Percentiles rank a stretch among this genome's conserved stretches.
These are phyloP conservation scores for Lasaia peninsularis DNA, from an alignment of 1,140 invertebrate genomes.

Conservation along the genomic window DNA sequence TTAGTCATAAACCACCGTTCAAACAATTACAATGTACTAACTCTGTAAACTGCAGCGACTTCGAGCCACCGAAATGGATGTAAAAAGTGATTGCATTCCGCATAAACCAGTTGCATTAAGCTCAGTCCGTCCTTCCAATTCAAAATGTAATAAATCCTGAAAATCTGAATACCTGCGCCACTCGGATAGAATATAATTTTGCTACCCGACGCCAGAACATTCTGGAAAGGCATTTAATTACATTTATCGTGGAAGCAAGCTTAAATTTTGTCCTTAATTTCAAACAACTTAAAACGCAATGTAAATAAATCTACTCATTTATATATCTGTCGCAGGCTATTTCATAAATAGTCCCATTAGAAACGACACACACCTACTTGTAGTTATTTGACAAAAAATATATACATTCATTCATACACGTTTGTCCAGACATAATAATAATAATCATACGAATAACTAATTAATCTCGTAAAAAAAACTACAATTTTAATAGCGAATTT, in stretches of 20 bases:
- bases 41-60: slow-evolving; percentile 2
- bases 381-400: no score
- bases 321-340: not conserved
- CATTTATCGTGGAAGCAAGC: slow-evolving; percentile 18
- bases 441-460: no score
- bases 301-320: no score
- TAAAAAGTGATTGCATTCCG: slow-evolving; percentile 32
- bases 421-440: no score
- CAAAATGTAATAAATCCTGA: slow-evolving; percentile 37
- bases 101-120: slow-evolving; percentile 31
- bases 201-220: slow-evolving; percentile 29
- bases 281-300: not conserved
- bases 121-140: slow-evolving; percentile 31
- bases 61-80: slow-evolving; percentile 19
- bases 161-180: slow-evolving; percentile 41
- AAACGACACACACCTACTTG: no score
- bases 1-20: no score
- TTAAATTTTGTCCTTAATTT: not conserved
- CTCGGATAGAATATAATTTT: slow-evolving; percentile 42
- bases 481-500: no score
- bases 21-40: not conserved
- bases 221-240: slow-evolving; percentile 38
- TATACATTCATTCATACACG: no score
- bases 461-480: no score
- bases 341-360: not conserved